phyloP scores from a whole-genome alignment of 2,888 invertebrate genomes.

The Ennomos erosarius region DNA sequence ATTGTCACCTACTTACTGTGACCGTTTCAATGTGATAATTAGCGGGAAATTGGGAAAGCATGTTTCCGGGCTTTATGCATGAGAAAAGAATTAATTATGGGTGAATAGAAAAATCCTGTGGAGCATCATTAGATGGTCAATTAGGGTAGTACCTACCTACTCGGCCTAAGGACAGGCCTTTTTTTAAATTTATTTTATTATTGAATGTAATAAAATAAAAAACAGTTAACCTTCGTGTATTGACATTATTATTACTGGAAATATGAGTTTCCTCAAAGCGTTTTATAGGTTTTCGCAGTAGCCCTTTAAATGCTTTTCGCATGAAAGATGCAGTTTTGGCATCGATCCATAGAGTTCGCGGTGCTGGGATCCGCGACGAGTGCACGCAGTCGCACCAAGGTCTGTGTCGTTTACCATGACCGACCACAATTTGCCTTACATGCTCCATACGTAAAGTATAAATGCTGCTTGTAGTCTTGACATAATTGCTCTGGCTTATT shows the following conservation, averaged over 20 bases:
- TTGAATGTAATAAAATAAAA: too few relatives aligned
- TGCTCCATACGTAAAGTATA: constrained; percentile 22
- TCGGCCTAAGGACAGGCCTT: too few relatives aligned
- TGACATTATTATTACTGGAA: background rate
- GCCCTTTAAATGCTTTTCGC: constrained; percentile 22
- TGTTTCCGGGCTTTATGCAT: constrained; percentile 44
- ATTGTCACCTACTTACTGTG: constrained; percentile 40
- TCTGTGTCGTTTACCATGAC: constrained; percentile 58
- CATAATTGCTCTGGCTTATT: constrained; percentile 23
- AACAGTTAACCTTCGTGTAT: too few relatives aligned
- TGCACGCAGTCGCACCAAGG: constrained; percentile 49
- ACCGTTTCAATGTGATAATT: constrained; percentile 47
- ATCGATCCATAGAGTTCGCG: constrained; percentile 33
- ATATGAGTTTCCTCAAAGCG: constrained; percentile 10
- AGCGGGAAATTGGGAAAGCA: constrained; percentile 54
- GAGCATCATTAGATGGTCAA: too few relatives aligned
- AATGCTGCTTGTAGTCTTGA: constrained; percentile 31
- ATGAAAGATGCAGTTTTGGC: constrained; percentile 33
- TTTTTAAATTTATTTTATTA: too few relatives aligned
- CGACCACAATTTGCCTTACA: constrained; percentile 40
- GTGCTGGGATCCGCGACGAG: constrained; percentile 39
- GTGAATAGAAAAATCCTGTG: constrained; percentile 12
- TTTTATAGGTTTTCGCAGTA: constrained; percentile 29
- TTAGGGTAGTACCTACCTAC: too few relatives aligned
- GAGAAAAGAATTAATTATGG: constrained; percentile 17